A percentile compares a stretch with the other conserved stretches of the same genome.
phyloP scores from a whole-genome alignment of 2,888 invertebrate genomes.

The Melanostoma mellinum region DNA sequence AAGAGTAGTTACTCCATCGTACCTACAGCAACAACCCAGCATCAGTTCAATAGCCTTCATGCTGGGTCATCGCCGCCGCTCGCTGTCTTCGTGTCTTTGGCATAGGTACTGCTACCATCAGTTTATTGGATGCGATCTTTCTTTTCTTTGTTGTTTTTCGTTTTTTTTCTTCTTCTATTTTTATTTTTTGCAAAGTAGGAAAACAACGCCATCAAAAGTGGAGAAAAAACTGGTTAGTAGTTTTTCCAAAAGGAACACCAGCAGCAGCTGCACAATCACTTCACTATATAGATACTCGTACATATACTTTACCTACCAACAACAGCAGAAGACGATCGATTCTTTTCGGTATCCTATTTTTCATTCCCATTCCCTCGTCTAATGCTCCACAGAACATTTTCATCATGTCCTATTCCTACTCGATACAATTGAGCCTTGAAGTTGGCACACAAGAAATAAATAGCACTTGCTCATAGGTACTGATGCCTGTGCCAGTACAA shows the following conservation, averaged over 20 bases:
- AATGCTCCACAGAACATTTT: conserved; percentile 18
- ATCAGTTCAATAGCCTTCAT: conserved; percentile 67
- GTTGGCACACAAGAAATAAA: conserved; percentile 25
- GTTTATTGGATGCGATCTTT: conserved; percentile 28
- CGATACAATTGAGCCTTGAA: conserved; percentile 46
- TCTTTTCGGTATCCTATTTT: conserved; percentile 62
- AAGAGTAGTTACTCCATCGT: conserved; percentile 44
- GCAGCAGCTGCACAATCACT: conserved; percentile 68
- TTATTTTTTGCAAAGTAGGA: conserved; percentile 61
- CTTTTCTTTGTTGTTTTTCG: conserved; percentile 42
- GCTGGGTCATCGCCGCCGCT: conserved; percentile 55
- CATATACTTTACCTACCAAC: conserved; percentile 15
- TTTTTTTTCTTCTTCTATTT: not conserved
- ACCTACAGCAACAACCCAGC: conserved; percentile 23
- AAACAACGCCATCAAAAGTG: conserved; percentile 66
- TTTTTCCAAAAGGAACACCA: conserved; percentile 64
- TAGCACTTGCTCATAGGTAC: not conserved
- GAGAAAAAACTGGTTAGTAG: conserved; percentile 64
- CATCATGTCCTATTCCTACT: conserved; percentile 44
- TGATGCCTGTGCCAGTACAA: conserved; percentile 8
- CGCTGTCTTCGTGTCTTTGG: conserved; percentile 38
- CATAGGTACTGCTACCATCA: conserved; percentile 52
- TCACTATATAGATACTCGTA: not conserved
- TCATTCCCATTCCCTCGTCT: conserved; percentile 34
- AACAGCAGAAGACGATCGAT: conserved; percentile 52